These are phyloP conservation scores for Microcebus murinus DNA, from an alignment of 2,113 vertebrate genomes.

Conservation along the genomic window DNA sequence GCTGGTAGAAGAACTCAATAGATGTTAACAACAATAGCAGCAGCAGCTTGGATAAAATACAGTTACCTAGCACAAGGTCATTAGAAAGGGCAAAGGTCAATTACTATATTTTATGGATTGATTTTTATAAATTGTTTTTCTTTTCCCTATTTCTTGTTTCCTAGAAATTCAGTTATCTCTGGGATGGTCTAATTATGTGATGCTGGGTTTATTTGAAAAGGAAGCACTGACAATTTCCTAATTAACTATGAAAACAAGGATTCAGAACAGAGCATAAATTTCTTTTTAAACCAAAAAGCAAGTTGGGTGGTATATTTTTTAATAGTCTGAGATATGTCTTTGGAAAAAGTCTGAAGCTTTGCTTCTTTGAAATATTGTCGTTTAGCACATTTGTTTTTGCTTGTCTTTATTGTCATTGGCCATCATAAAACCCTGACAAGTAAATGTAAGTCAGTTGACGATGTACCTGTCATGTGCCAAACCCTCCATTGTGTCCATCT, in stretches of 20 bases:
- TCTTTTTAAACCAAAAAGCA: slow-evolving; percentile 66
- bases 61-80: slow-evolving; percentile 89
- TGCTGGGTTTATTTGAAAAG: slow-evolving; percentile 77
- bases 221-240: slow-evolving; percentile 78
- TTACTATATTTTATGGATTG: slow-evolving; percentile 77
- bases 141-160: slow-evolving; percentile 74
- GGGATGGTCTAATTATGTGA: slow-evolving; percentile 73
- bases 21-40: background rate
- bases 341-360: slow-evolving; percentile 66
- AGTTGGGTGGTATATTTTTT: slow-evolving; percentile 68
- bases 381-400: background rate
- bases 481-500: background rate
- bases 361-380: background rate
- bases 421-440: background rate
- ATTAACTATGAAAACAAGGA: slow-evolving; percentile 83
- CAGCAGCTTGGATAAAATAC: slow-evolving; percentile 80
- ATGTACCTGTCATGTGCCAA: background rate
- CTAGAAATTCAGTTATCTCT: slow-evolving; percentile 78
- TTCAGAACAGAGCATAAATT: slow-evolving; percentile 71
- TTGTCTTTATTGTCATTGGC: background rate
- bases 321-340: slow-evolving; percentile 56
- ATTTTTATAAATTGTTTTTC: slow-evolving; percentile 83
- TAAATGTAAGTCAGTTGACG: background rate
- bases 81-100: slow-evolving; percentile 89
- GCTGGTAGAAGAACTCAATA: background rate